Evolutionary conservation across 64 coral and sea anemone species (phyloP), one percentile per base, ranked within the genome.

Genomic region (Anthopleura sola): DNA sequence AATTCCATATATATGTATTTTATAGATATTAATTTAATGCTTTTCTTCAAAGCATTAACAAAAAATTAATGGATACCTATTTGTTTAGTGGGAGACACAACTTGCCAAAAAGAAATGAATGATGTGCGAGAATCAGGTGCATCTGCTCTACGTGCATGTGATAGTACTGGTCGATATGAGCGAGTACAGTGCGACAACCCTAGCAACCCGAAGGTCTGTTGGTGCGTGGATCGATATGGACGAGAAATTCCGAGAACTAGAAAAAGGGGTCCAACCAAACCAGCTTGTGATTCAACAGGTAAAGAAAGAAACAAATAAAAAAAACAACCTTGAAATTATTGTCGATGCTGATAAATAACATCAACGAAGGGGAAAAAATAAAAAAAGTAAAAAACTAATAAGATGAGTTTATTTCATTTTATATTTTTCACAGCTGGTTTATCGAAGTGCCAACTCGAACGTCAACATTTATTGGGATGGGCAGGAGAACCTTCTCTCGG

Each of bases 151-250:
- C 60, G 47, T 58, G 34, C 47, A 10, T 91, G 89, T 34, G 89
- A 91, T 51, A 86, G 49, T 5, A 91, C 68, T 34, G 89, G 89
- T 39, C 60, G 89, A 19, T 91, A 75, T 68, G 74, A 58, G 18
- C 51, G 60, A 15, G 83, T 91, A 13, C 89, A 91, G 24, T 91
- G 89, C 36, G 74, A 86, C 21, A 32, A 36, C 37, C 71, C 83
- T 0, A 90, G 60, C 21, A 79, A 44, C 37, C 76, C 76, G 18
- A 37, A 68, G 53, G 79, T 86, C 55, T 91, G 89, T 29, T 91
- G 89, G 89, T 91, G 89, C 86, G 83, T 85, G 3, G 89, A 91
- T 82, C 84, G 78, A 29, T 86, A 91, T 68, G 89, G 89, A 17
- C 37, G 49, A 86, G 89, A 91, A 60, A 71, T 86, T 19, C 84